Conservation (phyloP, 2,888 invertebrate genomes). For the Byasa hedistus region DNA sequence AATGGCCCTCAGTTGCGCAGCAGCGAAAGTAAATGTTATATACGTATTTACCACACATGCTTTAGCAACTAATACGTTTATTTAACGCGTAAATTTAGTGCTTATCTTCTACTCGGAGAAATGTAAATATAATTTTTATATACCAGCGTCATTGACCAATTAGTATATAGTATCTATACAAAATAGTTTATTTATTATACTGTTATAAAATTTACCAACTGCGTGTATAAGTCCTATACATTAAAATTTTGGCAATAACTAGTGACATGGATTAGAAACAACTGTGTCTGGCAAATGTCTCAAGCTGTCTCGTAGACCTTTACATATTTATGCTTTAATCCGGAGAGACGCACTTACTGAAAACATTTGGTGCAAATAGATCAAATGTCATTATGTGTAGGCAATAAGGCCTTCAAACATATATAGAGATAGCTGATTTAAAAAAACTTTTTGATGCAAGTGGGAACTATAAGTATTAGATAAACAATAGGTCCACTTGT, state of each 20-base stretch:
- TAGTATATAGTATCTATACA: no score
- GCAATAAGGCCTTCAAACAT: no score
- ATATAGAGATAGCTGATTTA: no score
- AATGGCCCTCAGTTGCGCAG: conserved; percentile 13
- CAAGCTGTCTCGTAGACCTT: conserved; percentile 16
- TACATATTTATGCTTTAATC: conserved; percentile 6
- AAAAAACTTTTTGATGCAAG: no score
- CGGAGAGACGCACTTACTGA: neutral
- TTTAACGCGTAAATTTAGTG: neutral
- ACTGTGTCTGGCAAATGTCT: conserved; percentile 25
- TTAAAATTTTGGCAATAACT: conserved; percentile 25
- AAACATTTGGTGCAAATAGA: conserved; percentile 10
- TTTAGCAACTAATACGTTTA: neutral
- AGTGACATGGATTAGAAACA: conserved; percentile 24
- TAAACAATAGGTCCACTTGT: no score
- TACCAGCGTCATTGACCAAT: no score
- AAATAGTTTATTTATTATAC: no score
- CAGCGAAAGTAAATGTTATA: conserved; percentile 2
- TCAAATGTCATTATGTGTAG: no score
- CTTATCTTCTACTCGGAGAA: neutral
- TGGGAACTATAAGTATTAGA: no score
- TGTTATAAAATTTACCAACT: neutral
- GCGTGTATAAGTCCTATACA: conserved; percentile 5
- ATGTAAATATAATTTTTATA: no score
- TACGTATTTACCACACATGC: neutral